Base-by-base conservation (phyloP, 2,113 vertebrate genomes). In the Pithys albifrons region DNA sequence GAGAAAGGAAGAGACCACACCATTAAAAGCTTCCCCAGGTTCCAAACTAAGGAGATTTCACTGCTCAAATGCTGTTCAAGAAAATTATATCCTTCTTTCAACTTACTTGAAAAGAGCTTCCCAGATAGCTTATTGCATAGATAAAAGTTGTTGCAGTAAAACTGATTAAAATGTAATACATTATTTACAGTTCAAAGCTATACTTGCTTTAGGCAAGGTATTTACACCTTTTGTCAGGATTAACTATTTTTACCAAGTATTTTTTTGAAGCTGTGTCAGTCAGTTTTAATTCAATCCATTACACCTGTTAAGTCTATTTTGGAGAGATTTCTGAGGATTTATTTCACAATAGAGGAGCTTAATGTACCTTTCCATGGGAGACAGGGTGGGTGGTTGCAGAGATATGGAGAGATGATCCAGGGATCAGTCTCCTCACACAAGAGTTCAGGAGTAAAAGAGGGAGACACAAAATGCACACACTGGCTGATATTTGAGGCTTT, bases 131-230 rank as follows among this genome's bases (percentile, higher is more conserved):
- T 81, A 77, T 85, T 94, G 85, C 48, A 67, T 14, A 88, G 91
- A 91, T 83, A 91, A 94, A 86, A 86, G 72, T 5, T 49, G 59
- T 85, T 86, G 75, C 89, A 84, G 41, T 78, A 90, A 88, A 95
- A 89, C 69, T 58, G 89, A 95, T 95, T 96, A 93, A 95, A 89
- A 93, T 86, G 58, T 66, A 86, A 86, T 75, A 70, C 71, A 86
- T 93, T 86, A 96, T 88, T 92, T 93, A 72, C 70, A 96, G 81
- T 75, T 86, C 84, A 93, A 96, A 89, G 81, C 88, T 89, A 73
- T 85, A 80, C 88, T 81, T 77, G 24, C 85, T 90, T 89, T 88
- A 94, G 70, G 77, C 39, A 79, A 92, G 66, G 62, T 54, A 91
- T 94, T 96, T 79, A 62, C 76, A 91, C 79, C 17, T 95, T 93